Percentiles rank a stretch among this genome's conserved stretches.
These are phyloP conservation scores for Pyrrhia umbra DNA, from an alignment of 2,888 invertebrate species.

Conservation along the genomic window DNA sequence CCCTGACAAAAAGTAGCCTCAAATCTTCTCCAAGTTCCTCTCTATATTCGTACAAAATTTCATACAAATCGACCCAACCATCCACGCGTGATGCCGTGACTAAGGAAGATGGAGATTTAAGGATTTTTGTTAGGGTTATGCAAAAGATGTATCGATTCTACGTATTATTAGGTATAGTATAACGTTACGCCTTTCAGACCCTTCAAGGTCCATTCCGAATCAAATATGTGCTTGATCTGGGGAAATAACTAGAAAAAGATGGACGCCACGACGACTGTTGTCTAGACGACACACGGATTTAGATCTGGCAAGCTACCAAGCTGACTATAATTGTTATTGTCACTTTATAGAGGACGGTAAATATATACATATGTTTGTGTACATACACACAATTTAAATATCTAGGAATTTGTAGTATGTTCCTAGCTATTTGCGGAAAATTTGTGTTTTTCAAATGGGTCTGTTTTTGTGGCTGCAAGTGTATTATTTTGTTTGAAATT, in stretches of 20 bases:
- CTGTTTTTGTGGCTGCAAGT: background rate
- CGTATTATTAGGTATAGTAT: background rate
- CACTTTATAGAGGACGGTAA: conserved; percentile 12
- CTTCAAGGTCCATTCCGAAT: background rate
- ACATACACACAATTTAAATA: conserved; percentile 29
- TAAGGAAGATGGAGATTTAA: too few species aligned
- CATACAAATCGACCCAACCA: too few species aligned
- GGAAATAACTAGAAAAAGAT: background rate
- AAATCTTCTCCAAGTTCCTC: too few species aligned
- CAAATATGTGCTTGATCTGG: background rate
- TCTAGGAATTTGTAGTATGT: background rate
- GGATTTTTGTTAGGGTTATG: too few species aligned
- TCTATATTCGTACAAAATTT: too few species aligned
- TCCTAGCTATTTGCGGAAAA: background rate
- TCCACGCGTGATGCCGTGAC: too few species aligned
- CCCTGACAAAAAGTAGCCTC: too few species aligned
- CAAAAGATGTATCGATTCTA: too few species aligned
- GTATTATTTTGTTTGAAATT: conserved; percentile 1
- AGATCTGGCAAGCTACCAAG: conserved; percentile 45
- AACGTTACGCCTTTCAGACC: background rate
- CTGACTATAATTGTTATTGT: conserved; percentile 31
- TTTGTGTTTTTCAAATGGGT: background rate
- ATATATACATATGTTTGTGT: conserved; percentile 21
- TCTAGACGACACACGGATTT: conserved; percentile 44
- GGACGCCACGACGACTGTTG: conserved; percentile 11